Conservation (phyloP, 2,797 vertebrate genomes). For the Thamnophis elegans region DNA sequence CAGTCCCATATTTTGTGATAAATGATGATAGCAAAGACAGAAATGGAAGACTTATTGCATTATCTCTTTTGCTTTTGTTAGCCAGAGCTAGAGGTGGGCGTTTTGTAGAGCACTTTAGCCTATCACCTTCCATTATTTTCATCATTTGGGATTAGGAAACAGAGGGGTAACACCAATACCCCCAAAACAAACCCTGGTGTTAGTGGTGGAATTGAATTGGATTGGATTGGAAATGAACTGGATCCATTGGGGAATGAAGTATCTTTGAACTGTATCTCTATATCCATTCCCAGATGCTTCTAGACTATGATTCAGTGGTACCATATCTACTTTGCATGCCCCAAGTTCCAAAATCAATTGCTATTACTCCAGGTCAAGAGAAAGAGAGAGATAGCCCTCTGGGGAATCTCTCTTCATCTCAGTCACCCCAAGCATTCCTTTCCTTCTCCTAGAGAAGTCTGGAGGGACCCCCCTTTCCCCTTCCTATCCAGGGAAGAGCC, state of each 20-base stretch:
- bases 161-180: no score
- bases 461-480: background rate
- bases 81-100: background rate
- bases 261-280: background rate
- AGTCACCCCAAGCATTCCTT: no score
- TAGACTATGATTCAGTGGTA: background rate
- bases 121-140: background rate
- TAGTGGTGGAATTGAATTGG: background rate
- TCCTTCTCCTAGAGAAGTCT: no score
- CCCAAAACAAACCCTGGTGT: no score
- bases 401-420: no score
- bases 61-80: background rate
- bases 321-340: background rate
- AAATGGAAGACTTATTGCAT: background rate
- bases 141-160: background rate
- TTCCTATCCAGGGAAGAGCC: background rate
- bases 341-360: no score
- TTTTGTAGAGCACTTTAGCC: background rate
- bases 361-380: background rate
- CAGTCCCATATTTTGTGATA: background rate
- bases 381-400: no score
- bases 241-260: background rate
- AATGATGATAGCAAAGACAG: background rate
- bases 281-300: background rate
- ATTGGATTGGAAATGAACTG: background rate